A percentile compares a stretch with the other conserved stretches of the same genome.
Conservation (phyloP, 2,797 vertebrate species). For the Neostethus bicornis region DNA sequence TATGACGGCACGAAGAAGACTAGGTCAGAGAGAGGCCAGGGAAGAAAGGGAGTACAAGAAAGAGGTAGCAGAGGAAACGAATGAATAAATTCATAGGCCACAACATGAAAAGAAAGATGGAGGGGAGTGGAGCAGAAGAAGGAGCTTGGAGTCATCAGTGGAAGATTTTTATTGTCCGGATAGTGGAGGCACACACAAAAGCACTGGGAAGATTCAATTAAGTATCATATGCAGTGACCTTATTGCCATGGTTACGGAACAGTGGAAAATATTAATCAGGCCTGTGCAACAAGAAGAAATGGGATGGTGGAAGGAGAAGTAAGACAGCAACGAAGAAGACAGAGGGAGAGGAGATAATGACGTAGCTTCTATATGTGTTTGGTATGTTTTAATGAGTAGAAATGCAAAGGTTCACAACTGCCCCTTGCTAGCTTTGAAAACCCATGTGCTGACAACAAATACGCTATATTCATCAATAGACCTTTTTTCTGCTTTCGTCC, state of each 20-base stretch:
- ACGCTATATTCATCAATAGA: constrained; percentile 38
- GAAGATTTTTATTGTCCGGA: constrained; percentile 93
- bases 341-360: constrained; percentile 45
- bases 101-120: constrained; percentile 75
- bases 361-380: constrained; percentile 32
- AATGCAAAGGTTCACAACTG: constrained; percentile 36
- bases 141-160: constrained; percentile 80
- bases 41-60: constrained; percentile 61
- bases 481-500: constrained; percentile 30
- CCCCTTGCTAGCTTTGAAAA: constrained; percentile 33
- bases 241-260: constrained; percentile 99
- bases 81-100: constrained; percentile 82
- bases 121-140: constrained; percentile 67
- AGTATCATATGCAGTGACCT: constrained; percentile 99
- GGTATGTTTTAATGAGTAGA: constrained; percentile 60
- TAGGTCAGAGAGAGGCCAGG: constrained; percentile 63
- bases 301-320: constrained; percentile 69
- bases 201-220: constrained; percentile 99
- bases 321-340: constrained; percentile 52
- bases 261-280: constrained; percentile 99
- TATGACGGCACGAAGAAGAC: constrained; percentile 55
- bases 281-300: constrained; percentile 76
- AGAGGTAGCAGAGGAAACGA: constrained; percentile 78
- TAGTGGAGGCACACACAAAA: constrained; percentile 94
- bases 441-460: constrained; percentile 48